phyloP scores from a whole-genome alignment of 2,113 vertebrate species.

The Oryzias melastigma region DNA sequence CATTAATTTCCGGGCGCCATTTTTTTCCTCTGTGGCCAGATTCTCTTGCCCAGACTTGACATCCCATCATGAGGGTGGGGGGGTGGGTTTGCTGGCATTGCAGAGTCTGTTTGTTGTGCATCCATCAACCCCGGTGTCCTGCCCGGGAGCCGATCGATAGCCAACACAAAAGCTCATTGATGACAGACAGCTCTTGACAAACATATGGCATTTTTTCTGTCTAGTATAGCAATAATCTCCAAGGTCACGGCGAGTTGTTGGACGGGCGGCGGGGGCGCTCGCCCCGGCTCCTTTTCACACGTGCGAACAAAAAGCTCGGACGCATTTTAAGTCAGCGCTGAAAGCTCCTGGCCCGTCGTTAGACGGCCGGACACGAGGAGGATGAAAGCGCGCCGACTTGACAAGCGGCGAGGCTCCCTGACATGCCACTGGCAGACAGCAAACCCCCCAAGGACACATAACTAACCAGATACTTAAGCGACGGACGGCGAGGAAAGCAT shows the following conservation, averaged over 20 bases:
- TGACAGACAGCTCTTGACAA: conserved; percentile 77
- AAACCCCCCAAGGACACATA: conserved; percentile 39
- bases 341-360: conserved; percentile 67
- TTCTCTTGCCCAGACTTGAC: conserved; percentile 37
- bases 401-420: conserved; percentile 48
- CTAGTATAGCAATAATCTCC: conserved; percentile 76
- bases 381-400: conserved; percentile 41
- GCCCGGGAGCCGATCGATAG: conserved; percentile 69
- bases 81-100: conserved; percentile 60
- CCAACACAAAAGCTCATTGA: conserved; percentile 77
- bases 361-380: conserved; percentile 43
- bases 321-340: conserved; percentile 57
- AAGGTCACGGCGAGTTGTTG: conserved; percentile 68
- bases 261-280: conserved; percentile 22
- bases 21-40: no score
- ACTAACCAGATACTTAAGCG: conserved; percentile 34
- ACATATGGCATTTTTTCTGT: conserved; percentile 77
- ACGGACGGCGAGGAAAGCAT: conserved; percentile 10
- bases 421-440: conserved; percentile 53
- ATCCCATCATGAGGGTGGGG: conserved; percentile 54
- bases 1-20: no score
- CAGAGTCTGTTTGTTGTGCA: conserved; percentile 76
- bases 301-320: conserved; percentile 27
- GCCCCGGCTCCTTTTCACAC: conserved; percentile 27
- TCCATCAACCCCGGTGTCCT: conserved; percentile 71